Evolutionary conservation across 2,797 vertebrate species (phyloP), one percentile per base, ranked within the genome.

Genomic region (Gallinago solitaria): DNA sequence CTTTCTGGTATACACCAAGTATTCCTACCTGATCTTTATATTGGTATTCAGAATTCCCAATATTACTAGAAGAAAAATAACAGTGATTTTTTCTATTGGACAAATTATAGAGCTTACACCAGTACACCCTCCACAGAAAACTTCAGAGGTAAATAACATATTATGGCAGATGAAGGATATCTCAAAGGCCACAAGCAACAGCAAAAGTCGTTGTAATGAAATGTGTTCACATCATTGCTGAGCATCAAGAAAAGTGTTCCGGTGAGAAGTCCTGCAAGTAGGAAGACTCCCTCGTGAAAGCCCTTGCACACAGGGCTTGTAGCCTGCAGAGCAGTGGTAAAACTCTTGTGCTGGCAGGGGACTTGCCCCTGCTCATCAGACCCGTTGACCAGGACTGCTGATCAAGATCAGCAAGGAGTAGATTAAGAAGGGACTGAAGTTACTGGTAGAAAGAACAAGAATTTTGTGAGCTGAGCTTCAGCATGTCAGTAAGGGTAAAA

Each of bases 291-390:
- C 17, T 47, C 17, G 9, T 3, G 37, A 70, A 68, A 80, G 4
- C 4, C 28, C 8, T 24, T 13, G 5, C 17, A 21, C 39, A 9
- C 9, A 9, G 30, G 9, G 9, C 7, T 54, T 8, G 6, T 28
- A 73, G 39, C 7, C 45, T 48, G 30, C 35, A 39, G 17, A 78
- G 19, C 8, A 28, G 7, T 13, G 27, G 28, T 20, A 64, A 75
- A 83, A 27, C 4, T 39, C 16, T 68, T 18, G 12, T 1, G 1
- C 2, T 5, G 4, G 0, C 19, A 56, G 23, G 7, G 35, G 16
- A 32, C 5, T 20, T 50, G n/a, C 20, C 32, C 10, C 9, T 57
- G 12, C 20, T 61, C 21, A 16, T 65, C 7, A 2, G 10, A 39
- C 15, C 12, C 16, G 20, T 32, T 51, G n/a, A n/a, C 28, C 35